Evolutionary conservation across 92 coral and sea anemone species (phyloP), one percentile per base, ranked within the genome.

Genomic region (Pocillopora grandis): DNA sequence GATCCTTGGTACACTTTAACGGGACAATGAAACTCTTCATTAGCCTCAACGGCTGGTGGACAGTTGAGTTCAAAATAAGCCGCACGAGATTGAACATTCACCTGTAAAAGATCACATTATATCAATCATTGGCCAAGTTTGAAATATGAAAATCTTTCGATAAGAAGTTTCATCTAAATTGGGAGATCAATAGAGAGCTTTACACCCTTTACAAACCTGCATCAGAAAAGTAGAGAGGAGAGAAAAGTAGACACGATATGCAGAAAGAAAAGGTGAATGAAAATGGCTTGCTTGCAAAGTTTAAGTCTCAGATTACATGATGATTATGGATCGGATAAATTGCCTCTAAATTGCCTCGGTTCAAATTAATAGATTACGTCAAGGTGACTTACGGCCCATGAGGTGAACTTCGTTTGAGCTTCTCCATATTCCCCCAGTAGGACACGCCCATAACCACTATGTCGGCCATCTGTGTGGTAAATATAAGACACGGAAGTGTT

Each of bases 21-120:
- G 1, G 74, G 59, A 62, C 98, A 96, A 23, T 48, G 82, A 48
- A 84, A 85, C 71, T 68, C 78, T 12, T 79, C 62, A 15, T 66
- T 64, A 3, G 89, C 90, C 60, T 84, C 92, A 11, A 88, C 98
- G 27, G 80, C 90, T 33, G 76, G 3, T 27, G 98, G 98, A 67
- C 98, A 94, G 18, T 72, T 84, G 20, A 81, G 88, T 6, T 88
- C 88, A 10, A 85, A 88, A 31, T 56, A 52, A n/a, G 75, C 66
- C 58, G 87, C 71, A 17, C 49, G 66, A 21, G 90, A 81, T 70
- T 58, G 70, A 72, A 92, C 91, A 31, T 84, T 58, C 76, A 90
- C 79, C 88, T 89, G 48, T 10, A 18, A 77, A 33, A 19, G 23
- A 65, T 72, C 79, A n/a, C 75, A 21, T 70, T 70, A 1, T 37